Conservation (phyloP, 2,113 vertebrate genomes). For the Channa maculata region DNA sequence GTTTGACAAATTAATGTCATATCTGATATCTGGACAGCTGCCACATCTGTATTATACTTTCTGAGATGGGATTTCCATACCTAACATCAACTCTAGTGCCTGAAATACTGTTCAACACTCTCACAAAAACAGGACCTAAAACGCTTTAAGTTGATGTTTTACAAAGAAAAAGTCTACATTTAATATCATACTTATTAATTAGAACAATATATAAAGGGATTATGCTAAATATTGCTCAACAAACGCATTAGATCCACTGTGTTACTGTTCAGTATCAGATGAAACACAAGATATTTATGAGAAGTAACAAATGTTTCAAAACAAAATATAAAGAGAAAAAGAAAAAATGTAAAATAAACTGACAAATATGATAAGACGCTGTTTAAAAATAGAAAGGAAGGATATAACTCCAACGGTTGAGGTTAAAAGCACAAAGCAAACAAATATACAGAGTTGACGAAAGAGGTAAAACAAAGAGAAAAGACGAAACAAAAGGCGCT, state of each 20-base stretch:
- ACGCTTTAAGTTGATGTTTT: too few relatives aligned
- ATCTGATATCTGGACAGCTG: background rate
- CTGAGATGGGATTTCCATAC: background rate
- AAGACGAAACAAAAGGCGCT: slow-evolving; percentile 17
- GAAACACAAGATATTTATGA: background rate
- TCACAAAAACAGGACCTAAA: too few relatives aligned
- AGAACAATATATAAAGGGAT: background rate
- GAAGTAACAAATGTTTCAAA: background rate
- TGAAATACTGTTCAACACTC: background rate
- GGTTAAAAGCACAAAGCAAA: slow-evolving; percentile 30
- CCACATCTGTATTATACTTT: background rate
- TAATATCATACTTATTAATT: too few relatives aligned
- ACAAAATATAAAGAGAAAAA: background rate
- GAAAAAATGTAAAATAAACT: slow-evolving; percentile 1
- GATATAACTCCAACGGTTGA: slow-evolving; percentile 13
- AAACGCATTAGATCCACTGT: background rate
- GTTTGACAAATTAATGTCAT: background rate
- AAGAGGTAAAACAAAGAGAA: slow-evolving; percentile 27
- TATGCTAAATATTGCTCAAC: background rate
- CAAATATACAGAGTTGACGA: slow-evolving; percentile 33
- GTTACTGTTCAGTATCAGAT: background rate
- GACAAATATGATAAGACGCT: background rate
- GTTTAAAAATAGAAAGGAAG: slow-evolving; percentile 32
- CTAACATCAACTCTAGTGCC: background rate
- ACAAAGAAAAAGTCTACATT: too few relatives aligned